Evolutionary conservation across 2,113 vertebrate species (phyloP), one percentile per base, ranked within the genome.

Genomic region (Rhagologus leucostigma): DNA sequence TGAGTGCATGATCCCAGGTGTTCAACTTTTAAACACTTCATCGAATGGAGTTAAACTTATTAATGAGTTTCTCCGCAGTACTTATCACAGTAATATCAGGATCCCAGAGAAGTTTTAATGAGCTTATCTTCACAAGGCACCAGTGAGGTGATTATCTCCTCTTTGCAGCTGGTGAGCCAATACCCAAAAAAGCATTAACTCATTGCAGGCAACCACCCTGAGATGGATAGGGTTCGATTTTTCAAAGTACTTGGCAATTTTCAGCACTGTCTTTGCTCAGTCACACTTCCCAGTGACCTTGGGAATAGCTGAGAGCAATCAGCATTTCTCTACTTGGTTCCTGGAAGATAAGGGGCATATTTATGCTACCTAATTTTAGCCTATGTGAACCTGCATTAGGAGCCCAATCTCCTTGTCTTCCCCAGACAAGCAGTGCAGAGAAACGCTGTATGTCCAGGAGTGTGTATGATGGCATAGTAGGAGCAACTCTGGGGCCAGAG

Each of bases 301-400:
- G 88, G 32, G 13, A 62, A 68, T 14, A 73, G 67, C 60, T 57
- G 67, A 84, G 57, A 92, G 73, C 73, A 81, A 46, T 39, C 69
- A 52, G 41, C 37, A 59, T 85, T 90, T 95, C 88, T 90, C 60
- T 67, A 19, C 68, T 90, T 47, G 44, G 84, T 35, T 52, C 73
- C 88, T 75, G 76, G 56, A 84, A 89, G 96, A 96, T 97, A 96
- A 90, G 73, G 32, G n/a, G 6, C 12, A 21, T 88, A 75, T 88
- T 86, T 92, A 44, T 63, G 88, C 47, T 17, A 16, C n/a, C 94
- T 97, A 96, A 95, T 93, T 97, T 97, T 97, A 97, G 84, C 60
- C 42, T 52, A 39, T 37, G 55, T 84, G 60, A 88, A 74, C 60
- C n/a, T 90, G 37, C 44, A 37, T 18, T 56, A 56, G 44, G 16